phyloP scores from a whole-genome alignment of 2,888 invertebrate genomes.

The Pediacus dermestoides region DNA sequence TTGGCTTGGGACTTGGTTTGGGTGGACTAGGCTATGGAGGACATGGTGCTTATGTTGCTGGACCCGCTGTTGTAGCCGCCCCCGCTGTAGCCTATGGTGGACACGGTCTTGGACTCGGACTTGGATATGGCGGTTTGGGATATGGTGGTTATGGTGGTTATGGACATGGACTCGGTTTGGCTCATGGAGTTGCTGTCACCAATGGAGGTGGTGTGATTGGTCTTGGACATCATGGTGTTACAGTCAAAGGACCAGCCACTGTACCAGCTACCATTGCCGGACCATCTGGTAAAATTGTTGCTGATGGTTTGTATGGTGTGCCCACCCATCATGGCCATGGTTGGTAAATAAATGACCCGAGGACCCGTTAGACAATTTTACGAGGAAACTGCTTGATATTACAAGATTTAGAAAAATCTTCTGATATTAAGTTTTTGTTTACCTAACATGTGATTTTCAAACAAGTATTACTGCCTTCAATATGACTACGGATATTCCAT shows the following conservation, averaged over 20 bases:
- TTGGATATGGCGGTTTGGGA: constrained; percentile 5
- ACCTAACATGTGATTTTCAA: too few species aligned
- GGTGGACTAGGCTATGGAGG: constrained; percentile 3
- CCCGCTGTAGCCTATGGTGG: constrained; percentile 10
- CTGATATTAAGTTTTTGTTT: too few species aligned
- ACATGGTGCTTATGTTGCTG: constrained; percentile 7
- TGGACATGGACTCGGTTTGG: constrained; percentile 12
- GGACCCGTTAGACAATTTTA: too few species aligned
- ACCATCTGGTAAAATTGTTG: constrained; percentile 28
- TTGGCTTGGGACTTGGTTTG: constrained; percentile 9
- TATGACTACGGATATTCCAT: too few species aligned
- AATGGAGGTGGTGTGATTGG: constrained; percentile 3
- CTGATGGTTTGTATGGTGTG: constrained; percentile 43
- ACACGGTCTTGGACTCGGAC: constrained; percentile 12
- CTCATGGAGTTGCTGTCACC: not conserved
- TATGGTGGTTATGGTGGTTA: too few species aligned
- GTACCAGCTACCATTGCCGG: constrained; percentile 29
- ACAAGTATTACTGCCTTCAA: too few species aligned
- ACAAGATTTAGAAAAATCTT: too few species aligned
- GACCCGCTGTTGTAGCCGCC: constrained; percentile 12
- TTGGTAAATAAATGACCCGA: too few species aligned
- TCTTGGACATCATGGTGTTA: constrained; percentile 14
- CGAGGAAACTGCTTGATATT: too few species aligned
- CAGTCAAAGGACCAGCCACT: constrained; percentile 23
- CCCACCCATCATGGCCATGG: constrained; percentile 26